These are phyloP conservation scores for Brachionus rubens DNA, from an alignment of 1,140 invertebrate genomes.

Conservation along the genomic window DNA sequence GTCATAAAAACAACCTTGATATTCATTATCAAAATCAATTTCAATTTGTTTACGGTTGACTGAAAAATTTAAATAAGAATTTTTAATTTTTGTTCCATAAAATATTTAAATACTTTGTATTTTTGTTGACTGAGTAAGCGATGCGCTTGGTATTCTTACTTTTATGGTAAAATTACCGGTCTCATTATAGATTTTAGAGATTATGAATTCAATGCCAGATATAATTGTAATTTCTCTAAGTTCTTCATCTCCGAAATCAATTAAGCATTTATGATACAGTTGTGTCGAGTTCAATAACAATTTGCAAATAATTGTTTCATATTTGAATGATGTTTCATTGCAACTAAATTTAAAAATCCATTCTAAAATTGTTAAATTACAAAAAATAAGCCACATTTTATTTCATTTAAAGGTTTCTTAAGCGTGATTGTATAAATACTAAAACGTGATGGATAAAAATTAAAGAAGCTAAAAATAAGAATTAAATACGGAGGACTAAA, in stretches of 20 bases:
- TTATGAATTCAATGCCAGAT: no score
- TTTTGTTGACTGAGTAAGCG: background rate
- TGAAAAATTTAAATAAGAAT: background rate
- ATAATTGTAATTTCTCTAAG: background rate
- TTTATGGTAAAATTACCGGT: background rate
- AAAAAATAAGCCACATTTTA: no score
- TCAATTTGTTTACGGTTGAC: background rate
- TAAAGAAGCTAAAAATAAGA: no score
- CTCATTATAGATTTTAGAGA: background rate
- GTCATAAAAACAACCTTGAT: conserved; percentile 13
- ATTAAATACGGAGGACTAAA: no score
- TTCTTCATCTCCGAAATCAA: background rate
- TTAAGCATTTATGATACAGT: background rate
- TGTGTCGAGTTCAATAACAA: no score
- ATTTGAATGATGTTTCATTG: no score
- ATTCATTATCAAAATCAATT: background rate
- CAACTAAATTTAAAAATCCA: no score
- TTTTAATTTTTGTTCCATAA: background rate
- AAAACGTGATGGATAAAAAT: no score
- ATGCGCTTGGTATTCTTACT: background rate
- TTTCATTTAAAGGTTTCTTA: no score
- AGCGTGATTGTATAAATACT: no score
- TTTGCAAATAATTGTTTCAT: no score
- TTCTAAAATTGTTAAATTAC: no score
- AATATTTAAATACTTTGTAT: background rate